Evolutionary conservation across 2,888 invertebrate species (phyloP), one percentile per base, ranked within the genome.

Genomic region (Tachystola acroxantha): DNA sequence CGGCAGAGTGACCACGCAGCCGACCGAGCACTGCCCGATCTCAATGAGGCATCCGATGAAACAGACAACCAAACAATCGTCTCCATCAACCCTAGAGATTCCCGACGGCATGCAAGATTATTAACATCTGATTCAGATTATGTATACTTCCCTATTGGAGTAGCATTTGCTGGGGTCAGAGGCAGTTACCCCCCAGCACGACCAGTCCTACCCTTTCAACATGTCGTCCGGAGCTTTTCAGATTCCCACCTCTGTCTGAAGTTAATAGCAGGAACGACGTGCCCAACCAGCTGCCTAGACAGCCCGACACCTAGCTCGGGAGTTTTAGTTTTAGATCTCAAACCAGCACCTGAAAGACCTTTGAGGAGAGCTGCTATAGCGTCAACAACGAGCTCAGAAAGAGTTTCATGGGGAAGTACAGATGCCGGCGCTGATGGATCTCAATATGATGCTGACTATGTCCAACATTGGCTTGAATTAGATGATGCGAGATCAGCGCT

Each of bases 231-330:
- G 51, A 92, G 92, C 66, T 92, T 92, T 65, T 92, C 92, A 22
- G 93, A 93, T 67, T 93, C 93, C 2, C 92, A 93, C 65, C 86
- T 93, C 3, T 93, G 92, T 63, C 86, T 93, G 14, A 92, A 92
- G 64, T 82, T 93, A 27, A 88, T 92, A 19, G 88, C 92, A 5
- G 88, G 91, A 13, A 88, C 90, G 7, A 88, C 89, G 14, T 87
- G 85, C 43, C 76, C 84, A 0, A 78, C 74, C 34, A 85, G 85
- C 55, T 78, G 89, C 71, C 71, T 89, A 73, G 59, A 89, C 76
- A 75, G 88, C 59, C 89, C 90, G 1, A 81, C 89, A 2, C 90
- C 91, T 19, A 91, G 90, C 60, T 90, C 90, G 39, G 91, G 90
- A 30, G 89, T 91, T 46, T 72, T 91, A 64, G 73, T 90, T 22